These are phyloP conservation scores for Bolinopsis microptera DNA, from an alignment of 37 sponge, comb jelly and placozoan species.

Conservation along the genomic window DNA sequence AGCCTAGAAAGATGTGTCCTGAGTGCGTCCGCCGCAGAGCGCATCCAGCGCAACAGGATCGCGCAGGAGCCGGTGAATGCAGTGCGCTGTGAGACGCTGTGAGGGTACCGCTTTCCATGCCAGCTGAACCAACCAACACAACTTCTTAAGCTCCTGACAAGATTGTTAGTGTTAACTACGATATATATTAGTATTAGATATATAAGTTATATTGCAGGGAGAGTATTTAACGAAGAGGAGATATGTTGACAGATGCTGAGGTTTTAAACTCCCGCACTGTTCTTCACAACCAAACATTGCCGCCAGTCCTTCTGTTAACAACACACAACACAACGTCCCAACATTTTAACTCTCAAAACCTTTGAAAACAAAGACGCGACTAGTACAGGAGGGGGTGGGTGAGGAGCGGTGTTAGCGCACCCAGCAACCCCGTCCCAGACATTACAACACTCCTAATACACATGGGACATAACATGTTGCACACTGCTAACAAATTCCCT, in stretches of 20 bases:
- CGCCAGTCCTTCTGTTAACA: neutral
- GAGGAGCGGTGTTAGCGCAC: neutral
- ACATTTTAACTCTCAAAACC: neutral
- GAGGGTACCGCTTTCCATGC: slow-evolving; percentile 60
- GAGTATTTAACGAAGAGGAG: neutral
- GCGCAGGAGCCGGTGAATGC: slow-evolving; percentile 28
- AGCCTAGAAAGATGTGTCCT: neutral
- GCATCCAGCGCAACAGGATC: slow-evolving; percentile 48
- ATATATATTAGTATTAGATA: neutral
- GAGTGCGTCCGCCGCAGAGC: neutral
- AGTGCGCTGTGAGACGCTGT: slow-evolving; percentile 59
- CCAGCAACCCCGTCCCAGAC: neutral
- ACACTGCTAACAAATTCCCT: neutral
- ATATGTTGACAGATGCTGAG: neutral
- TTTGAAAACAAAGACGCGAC: neutral
- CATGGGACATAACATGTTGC: neutral
- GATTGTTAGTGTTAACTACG: too few species aligned
- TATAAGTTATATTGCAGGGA: neutral
- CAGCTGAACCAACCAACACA: slow-evolving; percentile 43
- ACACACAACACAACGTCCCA: neutral
- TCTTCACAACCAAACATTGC: neutral
- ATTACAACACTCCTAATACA: neutral
- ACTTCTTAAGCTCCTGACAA: slow-evolving; percentile 44
- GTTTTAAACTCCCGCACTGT: neutral
- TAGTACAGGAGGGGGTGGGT: neutral